Conservation (phyloP, 2,113 vertebrate species). For the Burhinus bistriatus region DNA sequence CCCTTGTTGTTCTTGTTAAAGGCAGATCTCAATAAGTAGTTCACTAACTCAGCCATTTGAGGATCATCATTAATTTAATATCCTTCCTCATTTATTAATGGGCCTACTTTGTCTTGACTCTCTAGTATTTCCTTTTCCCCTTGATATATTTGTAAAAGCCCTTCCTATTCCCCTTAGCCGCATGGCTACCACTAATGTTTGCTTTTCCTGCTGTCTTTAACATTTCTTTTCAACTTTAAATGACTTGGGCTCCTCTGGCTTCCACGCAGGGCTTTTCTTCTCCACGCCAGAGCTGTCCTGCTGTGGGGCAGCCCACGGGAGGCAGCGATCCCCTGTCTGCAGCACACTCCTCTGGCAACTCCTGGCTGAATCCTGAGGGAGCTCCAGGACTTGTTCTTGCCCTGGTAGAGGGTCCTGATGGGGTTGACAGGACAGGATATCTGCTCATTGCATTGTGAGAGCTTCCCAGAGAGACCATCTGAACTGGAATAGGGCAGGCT, state of each 20-base stretch:
- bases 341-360: background rate
- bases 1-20: conserved; percentile 59
- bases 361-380: background rate
- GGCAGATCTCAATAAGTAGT: conserved; percentile 65
- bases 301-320: background rate
- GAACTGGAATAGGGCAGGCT: background rate
- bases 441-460: background rate
- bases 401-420: background rate
- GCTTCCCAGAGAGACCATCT: background rate
- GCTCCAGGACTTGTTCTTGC: background rate
- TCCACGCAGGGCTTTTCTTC: background rate
- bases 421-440: background rate
- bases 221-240: conserved; percentile 40
- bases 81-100: conserved; percentile 74
- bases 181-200: conserved; percentile 56
- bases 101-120: conserved; percentile 66
- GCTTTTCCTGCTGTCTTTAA: conserved; percentile 56
- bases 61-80: conserved; percentile 74
- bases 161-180: conserved; percentile 52
- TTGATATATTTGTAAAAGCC: conserved; percentile 72
- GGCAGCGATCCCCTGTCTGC: background rate
- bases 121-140: conserved; percentile 69
- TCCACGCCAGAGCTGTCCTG: background rate
- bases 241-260: background rate
- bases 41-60: conserved; percentile 70